Percentiles rank a stretch among this genome's conserved stretches.
These are phyloP conservation scores for Pantherophis alleghaniensis DNA, from an alignment of 2,797 vertebrate genomes.

Conservation along the genomic window DNA sequence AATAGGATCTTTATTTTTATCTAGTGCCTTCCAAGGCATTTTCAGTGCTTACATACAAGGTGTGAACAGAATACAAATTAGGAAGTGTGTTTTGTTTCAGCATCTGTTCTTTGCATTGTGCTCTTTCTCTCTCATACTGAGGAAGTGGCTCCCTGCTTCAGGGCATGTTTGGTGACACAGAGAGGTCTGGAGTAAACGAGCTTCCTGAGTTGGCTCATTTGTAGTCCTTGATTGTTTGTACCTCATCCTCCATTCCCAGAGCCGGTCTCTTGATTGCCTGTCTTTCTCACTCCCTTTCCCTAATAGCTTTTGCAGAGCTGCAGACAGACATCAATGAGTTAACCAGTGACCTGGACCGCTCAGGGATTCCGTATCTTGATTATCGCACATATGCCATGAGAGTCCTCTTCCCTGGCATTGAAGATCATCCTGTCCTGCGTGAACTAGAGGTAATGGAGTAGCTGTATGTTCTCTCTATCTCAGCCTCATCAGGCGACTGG, in stretches of 20 bases:
- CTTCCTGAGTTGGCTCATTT: neutral
- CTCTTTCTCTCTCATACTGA: conserved; percentile 10
- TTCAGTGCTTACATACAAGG: conserved; percentile 40
- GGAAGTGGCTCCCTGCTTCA: neutral
- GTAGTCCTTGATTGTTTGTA: neutral
- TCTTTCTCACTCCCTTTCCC: neutral
- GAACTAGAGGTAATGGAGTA: conserved; percentile 77
- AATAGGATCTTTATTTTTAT: conserved; percentile 38
- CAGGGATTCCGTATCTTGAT: conserved; percentile 92
- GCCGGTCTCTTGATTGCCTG: neutral
- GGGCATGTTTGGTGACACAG: neutral
- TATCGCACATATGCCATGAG: conserved; percentile 93
- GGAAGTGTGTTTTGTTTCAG: conserved; percentile 50
- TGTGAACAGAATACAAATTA: conserved; percentile 63
- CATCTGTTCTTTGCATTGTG: conserved; percentile 25
- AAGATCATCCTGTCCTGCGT: conserved; percentile 91
- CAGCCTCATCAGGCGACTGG: neutral
- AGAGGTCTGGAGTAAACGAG: accelerated
- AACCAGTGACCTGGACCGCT: conserved; percentile 92
- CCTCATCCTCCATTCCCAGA: accelerated
- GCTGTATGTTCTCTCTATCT: conserved; percentile 29
- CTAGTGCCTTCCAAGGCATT: conserved; percentile 43
- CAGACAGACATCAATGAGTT: conserved; percentile 89
- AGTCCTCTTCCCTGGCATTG: conserved; percentile 95
- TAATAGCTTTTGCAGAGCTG: conserved; percentile 90